Evolutionary conservation across 2,797 vertebrate genomes (phyloP), one percentile per base, ranked within the genome.

Genomic region (Allobates femoralis): DNA sequence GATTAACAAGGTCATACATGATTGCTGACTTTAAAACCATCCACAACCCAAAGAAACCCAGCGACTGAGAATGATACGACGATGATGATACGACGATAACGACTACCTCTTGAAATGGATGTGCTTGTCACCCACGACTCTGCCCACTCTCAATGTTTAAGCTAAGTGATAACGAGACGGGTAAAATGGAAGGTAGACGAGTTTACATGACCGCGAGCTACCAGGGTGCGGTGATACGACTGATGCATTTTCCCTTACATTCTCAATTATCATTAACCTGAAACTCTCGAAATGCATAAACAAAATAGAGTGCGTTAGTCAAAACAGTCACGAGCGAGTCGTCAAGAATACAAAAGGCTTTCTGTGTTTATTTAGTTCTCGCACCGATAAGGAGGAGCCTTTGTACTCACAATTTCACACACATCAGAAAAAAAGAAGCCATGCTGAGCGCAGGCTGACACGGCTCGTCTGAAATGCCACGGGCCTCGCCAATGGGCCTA

Each of bases 341-440:
- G 93, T 92, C 92, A 87, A 92, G 73, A 69, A 91, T 94, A 96
- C 96, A 96, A 96, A 96, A 96, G 95, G 93, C 91, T 91, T 71
- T 95, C 89, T 91, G 90, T 89, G 89, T 96, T 96, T 95, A 95
- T 95, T 94, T 93, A 89, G 94, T 93, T 91, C 87, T 92, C 94
- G 95, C 95, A 92, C 91, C 94, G 95, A 95, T 94, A 93, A 95
- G 94, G 94, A 94, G 95, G 93, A 92, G 94, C 91, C 93, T 93
- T 92, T 91, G 90, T 90, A 85, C 81, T 64, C 55, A 83, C 60
- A 23, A 89, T 89, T 91, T 91, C 90, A 89, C 89, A 86, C 88
- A 53, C 89, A 90, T 87, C 88, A 89, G 87, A 12, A 76, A 87
- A 80, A 86, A 86, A 66, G 90, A 83, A 86, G 90, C 86, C 88